Evolutionary conservation across 2,797 vertebrate genomes (phyloP).

Genomic region (Lepilemur ruficaudatus): DNA sequence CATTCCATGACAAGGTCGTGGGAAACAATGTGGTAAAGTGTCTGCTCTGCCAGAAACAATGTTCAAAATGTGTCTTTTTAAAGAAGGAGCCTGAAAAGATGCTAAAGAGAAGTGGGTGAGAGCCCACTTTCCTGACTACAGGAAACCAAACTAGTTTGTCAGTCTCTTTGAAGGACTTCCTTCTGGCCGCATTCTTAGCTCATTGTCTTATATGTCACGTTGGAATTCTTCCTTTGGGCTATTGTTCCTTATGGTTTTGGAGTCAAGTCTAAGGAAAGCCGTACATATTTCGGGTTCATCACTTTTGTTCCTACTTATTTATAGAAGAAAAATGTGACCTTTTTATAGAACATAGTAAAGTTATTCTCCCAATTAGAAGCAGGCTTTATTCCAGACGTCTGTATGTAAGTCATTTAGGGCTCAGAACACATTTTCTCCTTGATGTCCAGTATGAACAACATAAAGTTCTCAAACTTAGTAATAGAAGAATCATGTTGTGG

Average conservation of each 20-base stretch:
- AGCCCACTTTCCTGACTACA: neutral
- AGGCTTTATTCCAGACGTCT: neutral
- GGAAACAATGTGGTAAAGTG: neutral
- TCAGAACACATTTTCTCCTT: neutral
- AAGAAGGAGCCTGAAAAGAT: neutral
- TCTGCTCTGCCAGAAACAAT: neutral
- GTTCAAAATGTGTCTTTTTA: neutral
- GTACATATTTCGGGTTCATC: neutral
- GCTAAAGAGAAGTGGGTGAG: neutral
- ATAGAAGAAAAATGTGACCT: neutral
- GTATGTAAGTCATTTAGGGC: neutral
- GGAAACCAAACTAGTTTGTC: neutral
- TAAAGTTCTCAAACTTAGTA: neutral
- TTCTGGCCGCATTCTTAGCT: neutral
- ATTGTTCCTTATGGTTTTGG: neutral
- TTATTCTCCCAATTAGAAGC: neutral
- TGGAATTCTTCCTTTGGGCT: neutral
- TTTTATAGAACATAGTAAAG: neutral
- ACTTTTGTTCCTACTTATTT: constrained; percentile 5
- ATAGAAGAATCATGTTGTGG: neutral
- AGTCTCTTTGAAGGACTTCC: neutral
- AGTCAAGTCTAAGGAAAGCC: neutral
- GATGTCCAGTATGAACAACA: neutral
- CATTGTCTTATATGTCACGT: neutral
- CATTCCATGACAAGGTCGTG: neutral